Evolutionary conservation across 2,888 invertebrate species (phyloP).

Genomic region (Timema cristinae): DNA sequence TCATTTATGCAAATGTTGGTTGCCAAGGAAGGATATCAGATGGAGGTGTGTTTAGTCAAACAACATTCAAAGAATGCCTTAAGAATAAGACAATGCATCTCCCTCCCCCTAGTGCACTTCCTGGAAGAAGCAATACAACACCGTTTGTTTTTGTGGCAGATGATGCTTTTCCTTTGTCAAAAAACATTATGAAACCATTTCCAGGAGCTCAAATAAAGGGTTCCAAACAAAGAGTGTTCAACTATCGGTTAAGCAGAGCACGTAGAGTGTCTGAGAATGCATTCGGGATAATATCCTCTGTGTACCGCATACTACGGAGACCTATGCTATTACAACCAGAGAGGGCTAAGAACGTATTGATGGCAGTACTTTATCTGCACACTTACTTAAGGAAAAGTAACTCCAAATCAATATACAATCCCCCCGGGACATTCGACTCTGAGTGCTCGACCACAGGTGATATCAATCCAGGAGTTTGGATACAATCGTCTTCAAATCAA

Average conservation of each 20-base stretch:
- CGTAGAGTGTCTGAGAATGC: neutral
- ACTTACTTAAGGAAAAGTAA: neutral
- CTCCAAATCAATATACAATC: too few species aligned
- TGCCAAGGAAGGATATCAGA: slow-evolving; percentile 9
- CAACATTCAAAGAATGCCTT: neutral
- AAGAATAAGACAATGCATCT: neutral
- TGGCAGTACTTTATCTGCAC: neutral
- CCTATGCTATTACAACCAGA: neutral
- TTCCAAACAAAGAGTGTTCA: neutral
- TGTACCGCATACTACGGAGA: neutral
- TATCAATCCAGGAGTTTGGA: too few species aligned
- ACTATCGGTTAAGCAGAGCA: neutral
- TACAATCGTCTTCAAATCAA: too few species aligned
- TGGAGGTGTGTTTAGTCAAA: neutral
- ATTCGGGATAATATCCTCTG: neutral
- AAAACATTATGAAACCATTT: neutral
- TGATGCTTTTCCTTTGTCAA: slow-evolving; percentile 9
- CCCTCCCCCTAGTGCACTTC: neutral
- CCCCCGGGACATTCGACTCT: too few species aligned
- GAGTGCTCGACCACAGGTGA: too few species aligned
- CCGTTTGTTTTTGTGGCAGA: slow-evolving; percentile 11
- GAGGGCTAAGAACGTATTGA: neutral
- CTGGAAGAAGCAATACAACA: neutral
- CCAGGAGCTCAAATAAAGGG: neutral
- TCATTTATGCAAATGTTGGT: neutral